Percentiles rank a stretch among this genome's conserved stretches.
Evolutionary conservation across 2,888 invertebrate species (phyloP).

Genomic region (Eucriotettix oculatus): DNA sequence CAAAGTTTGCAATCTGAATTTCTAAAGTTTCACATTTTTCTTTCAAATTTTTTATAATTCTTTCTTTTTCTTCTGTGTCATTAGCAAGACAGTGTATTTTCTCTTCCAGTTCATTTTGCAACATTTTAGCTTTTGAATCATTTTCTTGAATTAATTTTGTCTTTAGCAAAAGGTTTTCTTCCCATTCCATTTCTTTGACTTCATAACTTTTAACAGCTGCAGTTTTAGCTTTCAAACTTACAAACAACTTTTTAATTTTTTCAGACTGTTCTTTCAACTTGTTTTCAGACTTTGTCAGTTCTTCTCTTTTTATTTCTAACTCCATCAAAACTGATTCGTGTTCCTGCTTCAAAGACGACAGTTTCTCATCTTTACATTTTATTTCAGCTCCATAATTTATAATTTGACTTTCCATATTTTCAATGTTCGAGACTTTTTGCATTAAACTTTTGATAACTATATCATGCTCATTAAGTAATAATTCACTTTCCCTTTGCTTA

Average conservation of each 20-base stretch:
- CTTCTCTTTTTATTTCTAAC: slow-evolving; percentile 19
- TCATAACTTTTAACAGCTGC: slow-evolving; percentile 28
- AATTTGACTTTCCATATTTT: too few species aligned
- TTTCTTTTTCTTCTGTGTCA: not conserved
- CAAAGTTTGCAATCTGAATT: too few species aligned
- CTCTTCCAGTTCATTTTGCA: not conserved
- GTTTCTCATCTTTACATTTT: too few species aligned
- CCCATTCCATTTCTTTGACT: slow-evolving; percentile 9
- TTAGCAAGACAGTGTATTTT: not conserved
- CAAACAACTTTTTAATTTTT: slow-evolving; percentile 62
- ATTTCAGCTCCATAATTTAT: too few species aligned
- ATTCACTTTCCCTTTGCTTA: slow-evolving; percentile 23
- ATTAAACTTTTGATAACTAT: too few species aligned
- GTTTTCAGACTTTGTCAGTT: slow-evolving; percentile 31
- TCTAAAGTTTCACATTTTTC: not conserved
- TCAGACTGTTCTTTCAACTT: slow-evolving; percentile 55
- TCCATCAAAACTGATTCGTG: too few species aligned
- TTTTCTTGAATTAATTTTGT: slow-evolving; percentile 17
- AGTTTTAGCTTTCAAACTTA: slow-evolving; percentile 57
- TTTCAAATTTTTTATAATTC: not conserved
- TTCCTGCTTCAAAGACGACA: too few species aligned
- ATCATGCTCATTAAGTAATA: slow-evolving; percentile 6
- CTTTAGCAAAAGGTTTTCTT: slow-evolving; percentile 1
- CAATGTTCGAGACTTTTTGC: too few species aligned
- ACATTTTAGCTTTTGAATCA: not conserved